Evolutionary conservation across 2,113 vertebrate genomes (phyloP).

Genomic region (Calypte anna): DNA sequence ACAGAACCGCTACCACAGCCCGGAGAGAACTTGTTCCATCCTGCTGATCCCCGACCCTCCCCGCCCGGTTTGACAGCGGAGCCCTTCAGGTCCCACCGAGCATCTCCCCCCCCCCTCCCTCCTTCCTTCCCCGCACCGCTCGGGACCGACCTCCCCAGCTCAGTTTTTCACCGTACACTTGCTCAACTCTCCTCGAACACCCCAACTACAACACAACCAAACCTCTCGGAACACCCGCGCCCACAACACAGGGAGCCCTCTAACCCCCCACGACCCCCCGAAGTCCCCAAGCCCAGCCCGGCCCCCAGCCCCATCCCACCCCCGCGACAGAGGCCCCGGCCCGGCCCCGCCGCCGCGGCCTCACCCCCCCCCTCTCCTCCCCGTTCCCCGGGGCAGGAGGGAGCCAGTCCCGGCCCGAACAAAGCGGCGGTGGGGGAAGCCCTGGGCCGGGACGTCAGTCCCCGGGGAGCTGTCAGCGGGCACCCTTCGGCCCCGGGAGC

Average conservation of each 20-base stretch:
- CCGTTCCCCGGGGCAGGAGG: neutral
- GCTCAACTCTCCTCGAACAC: neutral
- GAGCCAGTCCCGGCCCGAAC: neutral
- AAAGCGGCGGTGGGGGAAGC: neutral
- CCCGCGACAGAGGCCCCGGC: neutral
- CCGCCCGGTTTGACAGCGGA: neutral
- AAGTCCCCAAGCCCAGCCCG: too few species aligned
- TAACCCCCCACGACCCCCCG: too few species aligned
- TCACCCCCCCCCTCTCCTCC: neutral
- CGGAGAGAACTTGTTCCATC: neutral
- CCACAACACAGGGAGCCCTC: neutral
- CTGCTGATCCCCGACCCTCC: neutral
- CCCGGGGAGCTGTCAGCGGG: neutral
- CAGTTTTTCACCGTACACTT: neutral
- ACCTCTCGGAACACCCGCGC: neutral
- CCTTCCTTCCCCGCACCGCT: neutral
- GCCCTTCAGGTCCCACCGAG: rapidly evolving
- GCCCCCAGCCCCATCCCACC: neutral
- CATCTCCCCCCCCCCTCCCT: neutral
- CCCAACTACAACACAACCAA: too few species aligned
- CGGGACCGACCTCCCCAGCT: neutral
- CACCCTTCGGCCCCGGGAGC: neutral
- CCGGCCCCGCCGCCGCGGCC: neutral
- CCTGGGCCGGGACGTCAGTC: neutral
- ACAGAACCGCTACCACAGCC: neutral